A percentile compares a stretch with the other conserved stretches of the same genome.
These are phyloP conservation scores for Scarus forsteni DNA, from an alignment of 2,797 vertebrate species.

Conservation along the genomic window DNA sequence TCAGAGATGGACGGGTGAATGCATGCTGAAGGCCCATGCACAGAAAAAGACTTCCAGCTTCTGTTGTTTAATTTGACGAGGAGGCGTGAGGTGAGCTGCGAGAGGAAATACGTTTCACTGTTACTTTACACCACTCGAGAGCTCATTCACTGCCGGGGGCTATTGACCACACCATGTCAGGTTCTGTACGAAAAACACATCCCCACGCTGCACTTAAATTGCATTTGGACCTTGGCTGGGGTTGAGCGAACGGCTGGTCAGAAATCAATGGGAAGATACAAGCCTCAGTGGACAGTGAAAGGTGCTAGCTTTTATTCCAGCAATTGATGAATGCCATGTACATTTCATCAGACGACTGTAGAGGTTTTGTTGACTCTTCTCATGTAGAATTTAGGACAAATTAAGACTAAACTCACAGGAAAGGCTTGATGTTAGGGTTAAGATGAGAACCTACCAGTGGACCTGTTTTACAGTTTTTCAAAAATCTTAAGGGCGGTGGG, in stretches of 20 bases:
- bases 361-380: slow-evolving; percentile 57
- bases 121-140: slow-evolving; percentile 76
- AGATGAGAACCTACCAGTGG: too few species aligned
- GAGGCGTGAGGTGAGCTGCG: slow-evolving; percentile 78
- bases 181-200: slow-evolving; percentile 71
- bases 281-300: slow-evolving; percentile 70
- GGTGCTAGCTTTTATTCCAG: slow-evolving; percentile 74
- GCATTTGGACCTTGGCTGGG: slow-evolving; percentile 76
- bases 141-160: slow-evolving; percentile 76
- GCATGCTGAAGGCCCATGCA: slow-evolving; percentile 55
- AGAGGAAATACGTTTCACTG: slow-evolving; percentile 76
- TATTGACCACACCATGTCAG: slow-evolving; percentile 82
- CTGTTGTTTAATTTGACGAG: slow-evolving; percentile 77
- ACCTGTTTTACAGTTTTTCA: background rate
- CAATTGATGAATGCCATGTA: slow-evolving; percentile 79
- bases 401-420: slow-evolving; percentile 14
- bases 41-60: slow-evolving; percentile 71
- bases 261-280: slow-evolving; percentile 81
- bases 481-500: slow-evolving; percentile 32
- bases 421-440: background rate
- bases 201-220: slow-evolving; percentile 79
- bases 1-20: slow-evolving; percentile 65
- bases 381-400: slow-evolving; percentile 46
- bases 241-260: slow-evolving; percentile 70
- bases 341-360: slow-evolving; percentile 72